Conservation (phyloP, 2,113 vertebrate genomes). For the Axis porcinus region DNA sequence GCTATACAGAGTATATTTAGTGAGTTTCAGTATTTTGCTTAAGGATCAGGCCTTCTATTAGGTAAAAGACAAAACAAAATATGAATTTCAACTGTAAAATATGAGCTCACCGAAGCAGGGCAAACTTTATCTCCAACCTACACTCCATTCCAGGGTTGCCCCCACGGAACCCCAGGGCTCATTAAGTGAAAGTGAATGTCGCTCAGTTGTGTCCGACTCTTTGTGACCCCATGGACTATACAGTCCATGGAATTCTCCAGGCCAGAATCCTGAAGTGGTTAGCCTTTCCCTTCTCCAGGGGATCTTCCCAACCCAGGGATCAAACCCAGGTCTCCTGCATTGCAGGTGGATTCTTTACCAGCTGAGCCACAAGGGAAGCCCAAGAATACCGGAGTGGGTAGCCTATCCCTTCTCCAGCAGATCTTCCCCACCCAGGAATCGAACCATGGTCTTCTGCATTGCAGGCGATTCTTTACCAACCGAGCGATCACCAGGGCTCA, state of each 20-base stretch:
- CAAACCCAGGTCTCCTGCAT: accelerated
- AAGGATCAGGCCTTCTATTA: neutral
- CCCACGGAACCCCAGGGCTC: neutral
- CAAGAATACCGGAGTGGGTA: too few species aligned
- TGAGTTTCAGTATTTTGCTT: neutral
- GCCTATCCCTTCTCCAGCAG: too few species aligned
- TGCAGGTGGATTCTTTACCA: neutral
- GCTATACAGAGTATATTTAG: neutral
- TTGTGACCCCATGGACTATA: neutral
- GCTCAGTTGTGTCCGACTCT: accelerated
- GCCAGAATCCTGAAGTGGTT: neutral
- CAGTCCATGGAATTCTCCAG: neutral
- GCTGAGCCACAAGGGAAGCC: neutral
- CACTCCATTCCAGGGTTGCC: neutral
- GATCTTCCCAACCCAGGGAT: neutral
- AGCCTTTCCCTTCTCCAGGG: neutral
- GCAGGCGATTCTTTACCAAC: neutral
- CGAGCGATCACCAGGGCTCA: neutral
- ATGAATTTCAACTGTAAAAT: neutral
- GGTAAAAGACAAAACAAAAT: neutral
- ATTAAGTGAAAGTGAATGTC: neutral
- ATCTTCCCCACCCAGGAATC: neutral
- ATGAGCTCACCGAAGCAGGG: neutral
- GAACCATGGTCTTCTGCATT: neutral
- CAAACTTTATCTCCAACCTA: neutral